Evolutionary conservation across 2,797 vertebrate genomes (phyloP).

Genomic region (Leuciscus waleckii): DNA sequence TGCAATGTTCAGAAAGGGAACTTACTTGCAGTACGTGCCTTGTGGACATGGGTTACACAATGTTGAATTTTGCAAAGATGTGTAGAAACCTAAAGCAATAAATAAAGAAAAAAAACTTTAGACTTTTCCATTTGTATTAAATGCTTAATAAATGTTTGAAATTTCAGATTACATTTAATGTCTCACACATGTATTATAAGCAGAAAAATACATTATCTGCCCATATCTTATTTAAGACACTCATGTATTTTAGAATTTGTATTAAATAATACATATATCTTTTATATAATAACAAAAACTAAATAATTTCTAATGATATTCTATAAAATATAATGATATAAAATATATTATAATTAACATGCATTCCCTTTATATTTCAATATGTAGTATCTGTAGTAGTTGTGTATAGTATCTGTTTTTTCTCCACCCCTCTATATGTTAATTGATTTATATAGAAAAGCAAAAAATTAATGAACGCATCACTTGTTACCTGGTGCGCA

Average conservation of each 20-base stretch:
- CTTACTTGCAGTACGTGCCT: conserved; percentile 89
- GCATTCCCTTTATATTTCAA: too few relatives aligned
- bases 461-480: background rate
- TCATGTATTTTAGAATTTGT: too few relatives aligned
- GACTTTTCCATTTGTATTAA: background rate
- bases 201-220: background rate
- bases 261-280: background rate
- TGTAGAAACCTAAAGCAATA: conserved; percentile 79
- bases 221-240: too few relatives aligned
- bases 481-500: conserved; percentile 80
- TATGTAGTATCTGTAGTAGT: background rate
- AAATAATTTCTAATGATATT: background rate
- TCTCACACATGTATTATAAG: background rate
- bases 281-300: background rate
- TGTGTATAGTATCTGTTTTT: background rate
- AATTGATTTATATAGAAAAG: background rate
- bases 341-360: too few relatives aligned
- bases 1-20: conserved; percentile 36
- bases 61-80: conserved; percentile 76
- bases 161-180: background rate
- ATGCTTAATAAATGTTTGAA: background rate
- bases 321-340: background rate
- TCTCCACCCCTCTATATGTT: background rate
- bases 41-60: conserved; percentile 79
- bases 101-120: accelerated